phyloP scores from a whole-genome alignment of 2,888 invertebrate genomes.

The Pimpla rufipes region DNA sequence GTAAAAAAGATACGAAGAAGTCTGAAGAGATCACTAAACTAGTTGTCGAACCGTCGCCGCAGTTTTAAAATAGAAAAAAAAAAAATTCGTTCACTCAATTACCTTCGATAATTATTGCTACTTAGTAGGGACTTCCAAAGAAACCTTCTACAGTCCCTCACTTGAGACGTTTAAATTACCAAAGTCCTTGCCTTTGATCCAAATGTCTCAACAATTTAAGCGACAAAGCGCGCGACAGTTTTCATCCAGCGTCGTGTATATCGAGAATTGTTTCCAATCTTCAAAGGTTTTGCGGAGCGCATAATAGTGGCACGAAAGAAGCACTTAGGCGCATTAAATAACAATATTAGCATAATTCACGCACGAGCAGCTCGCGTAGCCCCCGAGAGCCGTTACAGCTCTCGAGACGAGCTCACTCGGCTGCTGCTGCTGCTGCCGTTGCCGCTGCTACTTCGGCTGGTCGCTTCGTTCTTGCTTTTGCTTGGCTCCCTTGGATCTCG shows the following conservation, averaged over 20 bases:
- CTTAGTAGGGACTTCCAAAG: background rate
- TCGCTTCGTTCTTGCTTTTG: slow-evolving; percentile 52
- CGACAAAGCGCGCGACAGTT: background rate
- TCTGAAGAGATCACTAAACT: no score
- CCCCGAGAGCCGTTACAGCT: slow-evolving; percentile 75
- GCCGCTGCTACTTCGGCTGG: slow-evolving; percentile 61
- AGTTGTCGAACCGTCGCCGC: no score
- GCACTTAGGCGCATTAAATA: slow-evolving; percentile 73
- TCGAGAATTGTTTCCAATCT: slow-evolving; percentile 54
- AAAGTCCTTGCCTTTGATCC: slow-evolving; percentile 16
- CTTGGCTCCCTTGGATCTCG: slow-evolving; percentile 32
- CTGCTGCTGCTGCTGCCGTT: slow-evolving; percentile 57
- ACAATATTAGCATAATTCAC: slow-evolving; percentile 78
- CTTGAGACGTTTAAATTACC: slow-evolving; percentile 42
- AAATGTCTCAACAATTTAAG: slow-evolving; percentile 50
- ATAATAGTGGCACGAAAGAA: slow-evolving; percentile 60
- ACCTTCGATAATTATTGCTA: background rate
- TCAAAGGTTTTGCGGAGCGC: slow-evolving; percentile 34
- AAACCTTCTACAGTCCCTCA: background rate
- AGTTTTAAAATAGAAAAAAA: no score
- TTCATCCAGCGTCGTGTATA: slow-evolving; percentile 32
- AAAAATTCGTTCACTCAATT: background rate
- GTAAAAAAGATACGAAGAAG: no score
- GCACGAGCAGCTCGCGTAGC: slow-evolving; percentile 73
- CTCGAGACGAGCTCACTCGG: slow-evolving; percentile 63